A percentile compares a stretch with the other conserved stretches of the same genome.
Conservation (phyloP, 1,140 invertebrate species). For the Trialeurodes vaporariorum region DNA sequence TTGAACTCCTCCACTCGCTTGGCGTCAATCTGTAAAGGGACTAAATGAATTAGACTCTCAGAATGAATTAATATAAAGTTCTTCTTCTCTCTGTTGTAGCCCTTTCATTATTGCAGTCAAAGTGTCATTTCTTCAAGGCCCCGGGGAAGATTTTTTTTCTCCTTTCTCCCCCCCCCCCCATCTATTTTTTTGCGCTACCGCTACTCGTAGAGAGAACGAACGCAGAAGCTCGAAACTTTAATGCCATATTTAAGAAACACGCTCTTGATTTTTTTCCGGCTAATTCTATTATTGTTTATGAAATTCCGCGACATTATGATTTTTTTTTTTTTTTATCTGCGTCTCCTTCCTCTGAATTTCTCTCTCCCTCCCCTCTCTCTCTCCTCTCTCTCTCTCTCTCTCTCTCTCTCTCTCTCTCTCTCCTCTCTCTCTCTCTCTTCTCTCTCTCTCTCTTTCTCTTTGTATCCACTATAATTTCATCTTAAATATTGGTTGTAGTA, state of each 20-base stretch:
- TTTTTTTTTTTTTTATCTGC: neutral
- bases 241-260: no score
- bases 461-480: neutral
- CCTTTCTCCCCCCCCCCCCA: neutral
- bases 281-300: constrained; percentile 1
- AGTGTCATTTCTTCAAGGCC: neutral
- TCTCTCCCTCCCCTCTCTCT: no score
- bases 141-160: neutral
- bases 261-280: neutral
- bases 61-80: neutral
- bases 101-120: neutral
- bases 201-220: no score
- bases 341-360: no score
- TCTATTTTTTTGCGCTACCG: no score
- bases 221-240: no score
- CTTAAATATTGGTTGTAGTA: neutral
- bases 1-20: neutral
- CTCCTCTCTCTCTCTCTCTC: no score
- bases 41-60: neutral
- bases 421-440: no score
- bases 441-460: neutral
- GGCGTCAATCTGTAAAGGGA: neutral
- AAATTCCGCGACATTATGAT: neutral
- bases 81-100: neutral
- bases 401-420: no score